These are phyloP conservation scores for Drosophila parthenogenetica DNA, from an alignment of 2,888 invertebrate species.

Conservation along the genomic window DNA sequence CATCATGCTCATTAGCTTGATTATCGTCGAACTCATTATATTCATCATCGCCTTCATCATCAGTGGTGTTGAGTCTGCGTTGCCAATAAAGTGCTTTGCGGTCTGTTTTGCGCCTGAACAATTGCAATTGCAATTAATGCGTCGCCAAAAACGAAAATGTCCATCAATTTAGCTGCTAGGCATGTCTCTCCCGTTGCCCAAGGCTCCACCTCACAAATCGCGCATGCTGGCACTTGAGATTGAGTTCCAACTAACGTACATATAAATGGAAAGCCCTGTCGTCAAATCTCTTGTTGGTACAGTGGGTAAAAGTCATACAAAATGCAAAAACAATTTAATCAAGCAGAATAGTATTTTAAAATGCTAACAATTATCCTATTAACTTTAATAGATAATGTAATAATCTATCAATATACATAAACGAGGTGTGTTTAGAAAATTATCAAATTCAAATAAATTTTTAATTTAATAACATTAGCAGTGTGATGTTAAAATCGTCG, in stretches of 20 bases:
- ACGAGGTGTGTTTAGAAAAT: too few species aligned
- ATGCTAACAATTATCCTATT: too few species aligned
- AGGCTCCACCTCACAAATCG: neutral
- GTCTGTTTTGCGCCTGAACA: constrained; percentile 67
- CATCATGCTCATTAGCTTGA: constrained; percentile 1
- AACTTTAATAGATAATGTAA: too few species aligned
- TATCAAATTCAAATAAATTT: neutral
- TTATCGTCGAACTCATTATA: constrained; percentile 8
- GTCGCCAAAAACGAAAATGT: constrained; percentile 62
- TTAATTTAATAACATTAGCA: neutral
- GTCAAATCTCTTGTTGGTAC: constrained; percentile 20
- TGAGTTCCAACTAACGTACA: constrained; percentile 2
- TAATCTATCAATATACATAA: too few species aligned
- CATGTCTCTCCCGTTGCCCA: neutral
- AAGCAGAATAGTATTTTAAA: too few species aligned
- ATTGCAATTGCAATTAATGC: constrained; percentile 70
- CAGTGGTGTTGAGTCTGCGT: neutral
- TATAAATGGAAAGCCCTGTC: constrained; percentile 15
- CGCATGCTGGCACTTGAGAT: neutral
- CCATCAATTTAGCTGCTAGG: constrained; percentile 66
- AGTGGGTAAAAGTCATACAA: constrained; percentile 12
- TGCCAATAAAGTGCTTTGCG: constrained; percentile 64
- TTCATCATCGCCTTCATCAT: constrained; percentile 5
- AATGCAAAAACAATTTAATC: neutral
- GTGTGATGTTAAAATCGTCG: neutral